Percentiles rank a stretch among this genome's conserved stretches.
Evolutionary conservation across 2,113 vertebrate genomes (phyloP).

Genomic region (Oreochromis spilurus): DNA sequence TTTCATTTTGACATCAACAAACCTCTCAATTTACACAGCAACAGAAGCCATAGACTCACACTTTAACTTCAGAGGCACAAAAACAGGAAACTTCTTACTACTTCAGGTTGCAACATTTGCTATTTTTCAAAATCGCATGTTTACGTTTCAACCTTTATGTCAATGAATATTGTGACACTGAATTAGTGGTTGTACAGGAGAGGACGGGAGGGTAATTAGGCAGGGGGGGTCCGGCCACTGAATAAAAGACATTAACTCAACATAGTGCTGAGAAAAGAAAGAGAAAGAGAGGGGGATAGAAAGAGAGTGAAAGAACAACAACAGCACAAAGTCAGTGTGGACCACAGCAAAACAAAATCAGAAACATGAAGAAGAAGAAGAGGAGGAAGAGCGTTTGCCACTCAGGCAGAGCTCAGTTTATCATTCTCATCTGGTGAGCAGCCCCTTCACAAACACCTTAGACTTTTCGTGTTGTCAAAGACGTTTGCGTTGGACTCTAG

Average conservation of each 20-base stretch:
- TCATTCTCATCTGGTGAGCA: conserved; percentile 81
- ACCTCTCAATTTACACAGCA: conserved; percentile 91
- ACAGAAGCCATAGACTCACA: conserved; percentile 85
- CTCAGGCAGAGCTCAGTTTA: conserved; percentile 52
- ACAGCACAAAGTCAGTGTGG: conserved; percentile 53
- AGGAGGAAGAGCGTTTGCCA: conserved; percentile 50
- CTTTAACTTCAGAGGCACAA: conserved; percentile 88
- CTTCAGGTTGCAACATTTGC: conserved; percentile 77
- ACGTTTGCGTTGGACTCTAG: conserved; percentile 69
- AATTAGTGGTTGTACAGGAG: neutral
- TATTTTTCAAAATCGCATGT: conserved; percentile 68
- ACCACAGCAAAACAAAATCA: conserved; percentile 69
- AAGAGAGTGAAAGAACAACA: neutral
- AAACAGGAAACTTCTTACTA: conserved; percentile 82
- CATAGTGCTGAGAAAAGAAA: conserved; percentile 29
- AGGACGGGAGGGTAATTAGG: conserved; percentile 4
- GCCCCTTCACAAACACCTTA: conserved; percentile 63
- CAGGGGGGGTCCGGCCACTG: conserved; percentile 77
- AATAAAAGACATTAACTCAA: conserved; percentile 74
- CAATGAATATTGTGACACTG: conserved; percentile 77
- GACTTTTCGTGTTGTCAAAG: conserved; percentile 37
- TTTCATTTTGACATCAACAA: conserved; percentile 95
- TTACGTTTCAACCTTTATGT: conserved; percentile 75
- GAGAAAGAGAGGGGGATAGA: neutral
- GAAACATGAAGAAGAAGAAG: conserved; percentile 53